These are phyloP conservation scores for Drosophila burlai DNA, from an alignment of 1,140 invertebrate genomes.

Conservation along the genomic window DNA sequence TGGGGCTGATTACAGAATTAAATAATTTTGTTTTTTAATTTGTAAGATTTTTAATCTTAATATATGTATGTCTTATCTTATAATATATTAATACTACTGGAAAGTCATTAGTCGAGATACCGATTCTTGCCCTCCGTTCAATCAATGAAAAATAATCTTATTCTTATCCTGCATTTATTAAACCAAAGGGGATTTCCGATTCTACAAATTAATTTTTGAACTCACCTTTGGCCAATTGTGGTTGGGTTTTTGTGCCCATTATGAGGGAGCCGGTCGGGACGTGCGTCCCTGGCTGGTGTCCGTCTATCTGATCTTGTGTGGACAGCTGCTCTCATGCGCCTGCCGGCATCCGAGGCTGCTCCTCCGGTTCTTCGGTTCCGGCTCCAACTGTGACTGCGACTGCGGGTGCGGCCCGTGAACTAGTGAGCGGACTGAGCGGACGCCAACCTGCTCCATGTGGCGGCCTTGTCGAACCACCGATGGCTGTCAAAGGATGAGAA, in stretches of 20 bases:
- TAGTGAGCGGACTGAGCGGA: slow-evolving; percentile 45
- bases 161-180: not conserved
- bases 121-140: not conserved
- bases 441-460: slow-evolving; percentile 73
- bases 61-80: too few species aligned
- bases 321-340: slow-evolving; percentile 17
- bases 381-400: slow-evolving; percentile 31
- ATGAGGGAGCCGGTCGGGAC: slow-evolving; percentile 48
- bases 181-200: not conserved
- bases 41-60: not conserved
- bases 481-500: slow-evolving; percentile 41
- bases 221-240: slow-evolving; percentile 74
- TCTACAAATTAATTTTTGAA: not conserved
- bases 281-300: slow-evolving; percentile 26
- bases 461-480: slow-evolving; percentile 66
- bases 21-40: not conserved
- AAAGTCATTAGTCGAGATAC: not conserved
- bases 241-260: slow-evolving; percentile 81
- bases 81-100: not conserved
- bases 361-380: slow-evolving; percentile 35
- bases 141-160: not conserved
- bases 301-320: slow-evolving; percentile 35
- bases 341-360: slow-evolving; percentile 39
- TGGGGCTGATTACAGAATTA: not conserved
- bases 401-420: slow-evolving; percentile 23